Evolutionary conservation across 1,140 invertebrate genomes (phyloP).

Genomic region (Ylistrum balloti): DNA sequence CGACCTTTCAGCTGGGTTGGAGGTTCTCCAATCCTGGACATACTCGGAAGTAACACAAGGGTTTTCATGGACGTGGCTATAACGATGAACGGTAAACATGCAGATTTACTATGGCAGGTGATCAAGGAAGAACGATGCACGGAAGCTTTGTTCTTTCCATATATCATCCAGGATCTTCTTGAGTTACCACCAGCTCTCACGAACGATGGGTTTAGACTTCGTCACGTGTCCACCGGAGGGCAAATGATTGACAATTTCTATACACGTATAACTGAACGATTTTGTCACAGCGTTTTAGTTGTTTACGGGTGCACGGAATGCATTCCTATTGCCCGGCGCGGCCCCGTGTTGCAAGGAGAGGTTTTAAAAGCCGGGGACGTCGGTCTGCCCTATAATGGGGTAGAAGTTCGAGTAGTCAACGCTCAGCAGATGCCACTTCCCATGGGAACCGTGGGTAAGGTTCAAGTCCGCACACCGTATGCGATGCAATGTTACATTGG

Average conservation of each 20-base stretch:
- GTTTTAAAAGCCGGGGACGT: not conserved
- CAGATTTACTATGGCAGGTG: not conserved
- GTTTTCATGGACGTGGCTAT: not conserved
- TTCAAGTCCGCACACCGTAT: not conserved
- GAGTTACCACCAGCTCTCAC: not conserved
- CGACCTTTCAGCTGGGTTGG: constrained; percentile 43
- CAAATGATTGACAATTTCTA: not conserved
- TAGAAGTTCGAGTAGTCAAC: not conserved
- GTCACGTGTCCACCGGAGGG: not conserved
- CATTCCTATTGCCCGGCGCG: not conserved
- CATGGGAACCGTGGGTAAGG: not conserved
- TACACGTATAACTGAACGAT: not conserved
- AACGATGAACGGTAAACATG: not conserved
- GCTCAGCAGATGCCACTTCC: not conserved
- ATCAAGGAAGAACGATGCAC: constrained; percentile 43
- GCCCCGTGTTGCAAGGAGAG: not conserved
- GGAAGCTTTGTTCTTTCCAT: not conserved
- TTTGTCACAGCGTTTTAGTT: not conserved
- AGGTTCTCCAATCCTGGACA: not conserved
- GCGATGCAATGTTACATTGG: constrained; percentile 35
- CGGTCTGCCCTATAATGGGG: not conserved
- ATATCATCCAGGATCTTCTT: not conserved
- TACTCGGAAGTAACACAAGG: not conserved
- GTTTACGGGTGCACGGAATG: not conserved
- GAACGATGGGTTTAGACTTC: not conserved